Evolutionary conservation across 2,113 vertebrate species (phyloP).

Genomic region (Forbesichthys agassizii): DNA sequence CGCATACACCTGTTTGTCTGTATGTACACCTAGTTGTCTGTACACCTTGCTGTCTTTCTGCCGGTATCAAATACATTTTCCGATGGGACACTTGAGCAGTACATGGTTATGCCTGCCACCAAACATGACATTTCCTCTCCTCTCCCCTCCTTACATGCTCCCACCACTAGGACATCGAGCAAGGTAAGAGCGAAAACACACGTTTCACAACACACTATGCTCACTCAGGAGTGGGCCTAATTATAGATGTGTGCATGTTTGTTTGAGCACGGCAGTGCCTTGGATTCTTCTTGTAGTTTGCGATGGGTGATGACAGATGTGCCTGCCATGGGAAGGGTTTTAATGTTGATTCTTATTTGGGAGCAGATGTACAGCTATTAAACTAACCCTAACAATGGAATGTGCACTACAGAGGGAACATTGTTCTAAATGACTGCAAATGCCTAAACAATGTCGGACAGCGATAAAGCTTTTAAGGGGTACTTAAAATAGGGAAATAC

Average conservation of each 20-base stretch:
- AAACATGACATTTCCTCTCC: not conserved
- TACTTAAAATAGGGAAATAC: no score
- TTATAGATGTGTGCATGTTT: conserved; percentile 13
- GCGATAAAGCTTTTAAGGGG: no score
- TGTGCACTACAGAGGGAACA: no score
- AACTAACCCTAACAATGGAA: not conserved
- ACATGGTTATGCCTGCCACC: no score
- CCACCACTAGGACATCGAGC: conserved; percentile 72
- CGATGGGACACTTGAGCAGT: no score
- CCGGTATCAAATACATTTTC: not conserved
- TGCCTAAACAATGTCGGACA: no score
- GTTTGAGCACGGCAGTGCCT: conserved; percentile 29
- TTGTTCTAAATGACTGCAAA: no score
- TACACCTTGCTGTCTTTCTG: not conserved
- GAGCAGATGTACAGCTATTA: conserved; percentile 15
- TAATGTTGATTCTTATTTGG: conserved; percentile 1
- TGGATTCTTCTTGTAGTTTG: conserved; percentile 21
- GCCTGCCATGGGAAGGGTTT: conserved; percentile 13
- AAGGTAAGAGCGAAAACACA: conserved; percentile 74
- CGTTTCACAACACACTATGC: conserved; percentile 63
- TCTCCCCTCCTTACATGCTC: not conserved
- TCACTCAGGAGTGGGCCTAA: conserved; percentile 11
- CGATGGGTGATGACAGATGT: conserved; percentile 44
- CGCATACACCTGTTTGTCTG: not conserved
- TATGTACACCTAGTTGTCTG: not conserved